Conservation (phyloP, 2,797 vertebrate genomes). For the Leptatherina wallacei region DNA sequence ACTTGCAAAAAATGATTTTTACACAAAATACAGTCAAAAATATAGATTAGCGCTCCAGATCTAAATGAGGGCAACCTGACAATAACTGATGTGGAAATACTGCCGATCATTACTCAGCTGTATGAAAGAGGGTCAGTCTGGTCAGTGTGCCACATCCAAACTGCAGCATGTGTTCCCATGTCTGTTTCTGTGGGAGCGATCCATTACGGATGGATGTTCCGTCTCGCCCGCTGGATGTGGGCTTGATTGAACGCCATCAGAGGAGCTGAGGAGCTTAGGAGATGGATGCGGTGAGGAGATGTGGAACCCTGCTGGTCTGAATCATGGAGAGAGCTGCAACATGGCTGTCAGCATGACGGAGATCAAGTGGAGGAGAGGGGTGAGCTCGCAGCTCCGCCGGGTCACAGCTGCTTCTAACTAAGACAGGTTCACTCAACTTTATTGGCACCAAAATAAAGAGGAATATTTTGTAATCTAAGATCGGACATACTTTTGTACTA, state of each 20-base stretch:
- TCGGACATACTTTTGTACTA: constrained; percentile 19
- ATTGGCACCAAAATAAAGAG: constrained; percentile 13
- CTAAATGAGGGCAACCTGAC: neutral
- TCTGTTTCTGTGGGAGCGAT: constrained; percentile 31
- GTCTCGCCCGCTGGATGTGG: constrained; percentile 50
- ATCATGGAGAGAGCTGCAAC: constrained; percentile 43
- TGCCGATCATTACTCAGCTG: neutral
- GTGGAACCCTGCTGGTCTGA: constrained; percentile 36
- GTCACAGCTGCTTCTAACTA: constrained; percentile 75
- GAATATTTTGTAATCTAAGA: constrained; percentile 14
- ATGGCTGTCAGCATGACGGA: constrained; percentile 63
- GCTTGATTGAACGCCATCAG: constrained; percentile 46
- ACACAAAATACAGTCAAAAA: neutral
- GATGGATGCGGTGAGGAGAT: constrained; percentile 34
- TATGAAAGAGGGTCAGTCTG: neutral
- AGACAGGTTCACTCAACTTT: constrained; percentile 42
- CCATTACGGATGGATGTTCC: constrained; percentile 47
- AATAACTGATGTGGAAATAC: neutral
- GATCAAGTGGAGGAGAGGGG: constrained; percentile 1
- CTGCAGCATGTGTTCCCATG: constrained; percentile 9
- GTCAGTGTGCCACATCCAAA: neutral
- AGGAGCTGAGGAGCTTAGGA: constrained; percentile 40
- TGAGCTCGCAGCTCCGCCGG: neutral
- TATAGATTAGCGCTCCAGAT: neutral
- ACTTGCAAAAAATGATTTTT: neutral